Evolutionary conservation across 2,888 invertebrate species (phyloP).

Genomic region (Chrysolina oricalcia): DNA sequence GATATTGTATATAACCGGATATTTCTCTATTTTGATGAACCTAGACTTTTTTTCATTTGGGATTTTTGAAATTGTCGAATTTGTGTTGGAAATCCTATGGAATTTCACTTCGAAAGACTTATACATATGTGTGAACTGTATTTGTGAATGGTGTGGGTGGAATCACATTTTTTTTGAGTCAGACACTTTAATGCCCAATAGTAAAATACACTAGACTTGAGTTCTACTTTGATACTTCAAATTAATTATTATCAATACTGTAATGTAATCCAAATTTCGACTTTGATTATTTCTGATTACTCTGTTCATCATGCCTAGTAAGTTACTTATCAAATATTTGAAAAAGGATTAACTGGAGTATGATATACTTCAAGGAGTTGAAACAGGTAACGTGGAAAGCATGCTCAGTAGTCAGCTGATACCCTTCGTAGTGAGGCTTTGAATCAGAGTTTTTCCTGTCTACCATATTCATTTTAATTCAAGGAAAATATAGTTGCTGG

Average conservation of each 20-base stretch:
- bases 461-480: no score
- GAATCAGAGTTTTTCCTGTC: background rate
- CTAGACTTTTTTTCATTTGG: no score
- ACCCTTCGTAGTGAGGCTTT: background rate
- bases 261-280: background rate
- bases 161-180: background rate
- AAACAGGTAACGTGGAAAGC: background rate
- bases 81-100: no score
- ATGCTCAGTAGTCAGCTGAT: background rate
- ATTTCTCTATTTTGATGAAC: no score
- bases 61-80: no score
- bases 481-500: no score
- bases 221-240: constrained; percentile 1
- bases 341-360: background rate
- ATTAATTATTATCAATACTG: background rate
- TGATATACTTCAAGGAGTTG: background rate
- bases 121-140: background rate
- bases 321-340: background rate
- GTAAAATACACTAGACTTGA: background rate
- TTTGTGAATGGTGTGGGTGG: background rate
- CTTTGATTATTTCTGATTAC: background rate
- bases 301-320: background rate
- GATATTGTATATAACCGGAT: no score
- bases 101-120: no score
- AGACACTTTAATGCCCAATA: constrained; percentile 4